Evolutionary conservation across 2,888 invertebrate species (phyloP), one percentile per base, ranked within the genome.

Genomic region (Acleris cristana): DNA sequence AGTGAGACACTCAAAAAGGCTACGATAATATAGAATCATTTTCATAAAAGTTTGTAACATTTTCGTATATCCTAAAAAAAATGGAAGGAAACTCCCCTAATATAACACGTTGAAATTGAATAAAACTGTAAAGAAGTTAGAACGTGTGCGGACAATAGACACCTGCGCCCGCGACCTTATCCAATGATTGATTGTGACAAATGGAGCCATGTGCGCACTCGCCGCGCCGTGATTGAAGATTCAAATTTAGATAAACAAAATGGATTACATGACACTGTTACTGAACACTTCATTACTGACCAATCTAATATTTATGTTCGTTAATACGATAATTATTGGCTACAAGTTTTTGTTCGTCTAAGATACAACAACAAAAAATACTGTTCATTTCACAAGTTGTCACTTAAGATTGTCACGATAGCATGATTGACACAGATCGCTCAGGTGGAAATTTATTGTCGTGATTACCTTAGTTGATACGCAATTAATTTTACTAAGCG

Each of bases 141-240:
- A 62, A 56, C 49, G 66, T 57, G 52, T 70, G 69, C 73, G 70
- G 76, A 76, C 74, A 79, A 76, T 74, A 71, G 66, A 76, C 82
- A 80, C 79, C 79, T 79, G 81, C 69, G 69, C 71, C 71, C 58
- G 73, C 81, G 86, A 82, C 85, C 85, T 89, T 84, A 79, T 72
- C 69, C 65, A 67, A 82, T 90, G 90, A 90, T 89, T 82, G 89
- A 90, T 90, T 80, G 83, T 82, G 88, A 88, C 86, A 86, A 86
- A 84, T 81, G 75, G 76, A 72, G 66, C 69, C 76, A 77, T 73
- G 77, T 75, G 78, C 76, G 69, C 83, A 81, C 81, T 74, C 74
- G 74, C 81, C 78, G 76, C 75, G 71, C 74, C 71, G 71, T 70
- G 73, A 79, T 76, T 73, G 75, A 76, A 87, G 86, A 86, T 86